Evolutionary conservation across 2,888 invertebrate species (phyloP).

Genomic region (Tinea pellionella): DNA sequence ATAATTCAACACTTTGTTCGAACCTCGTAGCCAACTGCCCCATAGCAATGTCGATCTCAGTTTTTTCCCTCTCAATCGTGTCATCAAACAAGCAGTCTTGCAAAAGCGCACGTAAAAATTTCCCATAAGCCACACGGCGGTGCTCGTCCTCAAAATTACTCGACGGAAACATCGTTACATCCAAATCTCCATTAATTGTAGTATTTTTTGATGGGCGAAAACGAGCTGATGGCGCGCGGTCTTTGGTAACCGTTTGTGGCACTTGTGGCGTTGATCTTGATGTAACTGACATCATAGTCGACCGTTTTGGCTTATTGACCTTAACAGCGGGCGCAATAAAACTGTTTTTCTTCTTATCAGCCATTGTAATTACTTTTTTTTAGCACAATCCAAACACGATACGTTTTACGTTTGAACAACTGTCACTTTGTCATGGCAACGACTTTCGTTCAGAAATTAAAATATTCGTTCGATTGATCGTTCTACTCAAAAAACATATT

Average conservation of each 20-base stretch:
- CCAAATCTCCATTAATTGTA: conserved; percentile 26
- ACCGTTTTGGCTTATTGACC: conserved; percentile 30
- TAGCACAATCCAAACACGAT: conserved; percentile 6
- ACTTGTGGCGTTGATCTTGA: conserved; percentile 22
- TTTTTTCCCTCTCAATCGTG: conserved; percentile 47
- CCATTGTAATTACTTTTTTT: conserved; percentile 24
- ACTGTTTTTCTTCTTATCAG: conserved; percentile 36
- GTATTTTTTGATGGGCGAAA: conserved; percentile 30
- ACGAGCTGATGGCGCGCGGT: conserved; percentile 19
- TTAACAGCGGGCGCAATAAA: conserved; percentile 30
- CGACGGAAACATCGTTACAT: conserved; percentile 27
- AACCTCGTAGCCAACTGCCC: conserved; percentile 51
- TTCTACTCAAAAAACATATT: too few relatives aligned
- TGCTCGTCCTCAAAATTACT: conserved; percentile 35
- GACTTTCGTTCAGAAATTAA: conserved; percentile 30
- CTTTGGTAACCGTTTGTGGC: conserved; percentile 22
- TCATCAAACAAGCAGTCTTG: conserved; percentile 51
- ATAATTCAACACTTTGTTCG: conserved; percentile 46
- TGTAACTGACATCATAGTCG: conserved; percentile 27
- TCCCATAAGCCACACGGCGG: conserved; percentile 44
- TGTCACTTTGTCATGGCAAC: not conserved
- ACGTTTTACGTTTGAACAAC: not conserved
- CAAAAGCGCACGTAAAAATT: conserved; percentile 43
- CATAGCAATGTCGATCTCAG: conserved; percentile 54
- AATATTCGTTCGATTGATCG: too few relatives aligned